Evolutionary conservation across 2,888 invertebrate genomes (phyloP).

Genomic region (Halocaridina rubra): DNA sequence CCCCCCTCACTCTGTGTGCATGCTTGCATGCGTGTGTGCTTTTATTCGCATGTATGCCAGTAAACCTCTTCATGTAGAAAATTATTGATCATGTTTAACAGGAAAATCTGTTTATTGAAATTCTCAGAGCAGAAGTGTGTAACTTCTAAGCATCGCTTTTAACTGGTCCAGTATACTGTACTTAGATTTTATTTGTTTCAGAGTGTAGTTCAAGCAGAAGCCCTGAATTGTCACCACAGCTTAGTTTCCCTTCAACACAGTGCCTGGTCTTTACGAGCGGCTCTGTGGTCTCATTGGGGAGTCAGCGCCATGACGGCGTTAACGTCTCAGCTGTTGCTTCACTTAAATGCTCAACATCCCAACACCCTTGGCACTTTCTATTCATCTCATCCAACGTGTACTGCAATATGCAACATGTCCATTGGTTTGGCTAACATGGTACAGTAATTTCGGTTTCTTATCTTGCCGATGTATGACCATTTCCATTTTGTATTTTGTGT

Average conservation of each 20-base stretch:
- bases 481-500: too few species aligned
- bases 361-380: constrained; percentile 68
- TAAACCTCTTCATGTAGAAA: too few species aligned
- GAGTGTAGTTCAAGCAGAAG: constrained; percentile 40
- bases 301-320: constrained; percentile 86
- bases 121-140: too few species aligned
- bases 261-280: constrained; percentile 75
- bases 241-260: constrained; percentile 49
- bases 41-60: too few species aligned
- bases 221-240: constrained; percentile 42
- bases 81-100: too few species aligned
- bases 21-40: too few species aligned
- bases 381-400: constrained; percentile 78
- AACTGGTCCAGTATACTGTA: too few species aligned
- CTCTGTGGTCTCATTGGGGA: constrained; percentile 89
- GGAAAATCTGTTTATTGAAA: too few species aligned
- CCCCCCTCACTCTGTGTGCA: too few species aligned
- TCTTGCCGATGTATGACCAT: too few species aligned
- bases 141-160: too few species aligned
- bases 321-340: constrained; percentile 82
- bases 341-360: constrained; percentile 78
- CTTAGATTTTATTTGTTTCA: not conserved
- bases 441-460: too few species aligned
- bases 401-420: constrained; percentile 78
- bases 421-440: constrained; percentile 70